A percentile compares a stretch with the other conserved stretches of the same genome.
These are phyloP conservation scores for Stenichneumon culpator DNA, from an alignment of 2,888 invertebrate species.

Conservation along the genomic window DNA sequence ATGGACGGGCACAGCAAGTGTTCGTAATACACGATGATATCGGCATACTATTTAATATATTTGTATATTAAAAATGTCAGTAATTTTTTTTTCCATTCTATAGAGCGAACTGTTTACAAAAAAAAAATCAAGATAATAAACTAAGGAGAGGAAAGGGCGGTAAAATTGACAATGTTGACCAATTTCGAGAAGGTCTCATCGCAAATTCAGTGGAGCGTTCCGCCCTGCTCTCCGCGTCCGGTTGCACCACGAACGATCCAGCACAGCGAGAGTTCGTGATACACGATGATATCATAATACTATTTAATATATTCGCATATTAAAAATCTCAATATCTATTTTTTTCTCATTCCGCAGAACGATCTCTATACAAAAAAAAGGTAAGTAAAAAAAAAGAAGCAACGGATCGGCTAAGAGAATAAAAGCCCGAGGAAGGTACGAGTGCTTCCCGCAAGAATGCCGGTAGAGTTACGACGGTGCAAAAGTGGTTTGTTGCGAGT, in stretches of 20 bases:
- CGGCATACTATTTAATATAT: too few relatives aligned
- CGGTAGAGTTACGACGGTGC: constrained; percentile 23
- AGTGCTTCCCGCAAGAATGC: constrained; percentile 7
- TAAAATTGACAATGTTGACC: too few relatives aligned
- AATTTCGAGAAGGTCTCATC: too few relatives aligned
- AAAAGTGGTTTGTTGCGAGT: constrained; percentile 46
- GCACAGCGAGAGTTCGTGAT: neutral
- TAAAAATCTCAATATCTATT: too few relatives aligned
- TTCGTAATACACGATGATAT: too few relatives aligned
- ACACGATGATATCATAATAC: neutral
- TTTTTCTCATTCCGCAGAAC: neutral
- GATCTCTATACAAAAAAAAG: neutral
- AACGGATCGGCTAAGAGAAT: constrained; percentile 4
- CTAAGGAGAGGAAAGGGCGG: neutral
- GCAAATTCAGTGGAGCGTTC: too few relatives aligned
- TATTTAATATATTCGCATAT: neutral
- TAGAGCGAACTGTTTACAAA: neutral
- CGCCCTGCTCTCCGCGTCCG: too few relatives aligned
- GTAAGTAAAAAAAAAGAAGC: neutral
- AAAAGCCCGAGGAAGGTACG: neutral
- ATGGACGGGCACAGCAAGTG: too few relatives aligned
- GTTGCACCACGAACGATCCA: neutral
- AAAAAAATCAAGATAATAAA: neutral
- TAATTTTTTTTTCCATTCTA: too few relatives aligned
- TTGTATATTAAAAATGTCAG: too few relatives aligned